Evolutionary conservation across 2,113 vertebrate genomes (phyloP).

Genomic region (Noturus placidus): DNA sequence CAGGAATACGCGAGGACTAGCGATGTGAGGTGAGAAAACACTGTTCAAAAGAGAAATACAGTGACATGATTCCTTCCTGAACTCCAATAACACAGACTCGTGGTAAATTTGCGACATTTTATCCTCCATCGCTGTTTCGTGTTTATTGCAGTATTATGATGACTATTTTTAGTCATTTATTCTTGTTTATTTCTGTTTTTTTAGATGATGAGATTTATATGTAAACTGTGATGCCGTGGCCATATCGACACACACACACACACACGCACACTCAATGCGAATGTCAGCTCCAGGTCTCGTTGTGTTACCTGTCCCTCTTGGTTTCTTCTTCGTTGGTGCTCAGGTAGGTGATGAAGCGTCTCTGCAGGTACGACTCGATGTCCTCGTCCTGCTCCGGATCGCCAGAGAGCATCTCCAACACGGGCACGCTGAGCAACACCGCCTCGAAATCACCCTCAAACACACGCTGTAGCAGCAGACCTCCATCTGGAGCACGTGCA

Average conservation of each 20-base stretch:
- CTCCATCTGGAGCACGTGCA: slow-evolving; percentile 68
- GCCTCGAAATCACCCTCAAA: slow-evolving; percentile 80
- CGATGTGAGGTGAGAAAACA: background rate
- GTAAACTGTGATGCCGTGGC: no score
- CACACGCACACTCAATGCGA: background rate
- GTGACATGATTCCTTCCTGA: background rate
- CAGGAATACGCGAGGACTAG: background rate
- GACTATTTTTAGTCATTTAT: background rate
- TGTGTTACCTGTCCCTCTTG: slow-evolving; percentile 75
- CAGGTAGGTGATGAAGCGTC: slow-evolving; percentile 78
- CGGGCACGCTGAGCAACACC: slow-evolving; percentile 74
- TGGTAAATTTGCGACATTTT: no score
- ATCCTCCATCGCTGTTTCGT: background rate
- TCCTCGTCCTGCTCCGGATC: slow-evolving; percentile 68
- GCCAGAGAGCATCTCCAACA: slow-evolving; percentile 73
- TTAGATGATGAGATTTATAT: no score
- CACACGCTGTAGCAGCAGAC: slow-evolving; percentile 75
- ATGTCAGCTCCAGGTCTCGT: background rate
- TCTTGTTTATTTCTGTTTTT: background rate
- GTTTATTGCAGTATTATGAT: background rate
- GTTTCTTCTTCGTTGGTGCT: slow-evolving; percentile 65
- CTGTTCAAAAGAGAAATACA: background rate
- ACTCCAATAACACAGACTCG: background rate
- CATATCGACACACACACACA: background rate
- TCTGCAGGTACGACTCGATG: slow-evolving; percentile 79